These are phyloP conservation scores for Ammodytes marinus DNA, from an alignment of 2,113 vertebrate species.

Conservation along the genomic window DNA sequence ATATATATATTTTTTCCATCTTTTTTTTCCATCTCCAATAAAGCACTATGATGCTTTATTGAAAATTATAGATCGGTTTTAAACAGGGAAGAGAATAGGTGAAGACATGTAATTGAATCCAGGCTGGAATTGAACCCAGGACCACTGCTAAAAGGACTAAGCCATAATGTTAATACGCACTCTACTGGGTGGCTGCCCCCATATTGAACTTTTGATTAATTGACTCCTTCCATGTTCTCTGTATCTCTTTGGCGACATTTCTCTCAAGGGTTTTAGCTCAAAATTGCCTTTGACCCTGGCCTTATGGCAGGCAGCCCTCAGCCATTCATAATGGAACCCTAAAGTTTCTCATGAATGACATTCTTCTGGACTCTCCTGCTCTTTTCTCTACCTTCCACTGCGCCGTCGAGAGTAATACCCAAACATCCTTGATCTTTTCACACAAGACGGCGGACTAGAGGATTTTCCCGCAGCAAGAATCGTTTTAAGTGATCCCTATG, in stretches of 20 bases:
- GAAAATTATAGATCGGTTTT: no score
- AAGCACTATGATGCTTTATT: no score
- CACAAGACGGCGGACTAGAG: conserved; percentile 69
- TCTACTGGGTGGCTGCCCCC: no score
- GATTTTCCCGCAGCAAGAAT: conserved; percentile 81
- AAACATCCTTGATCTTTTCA: conserved; percentile 85
- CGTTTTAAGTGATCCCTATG: conserved; percentile 82
- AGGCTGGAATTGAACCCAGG: no score
- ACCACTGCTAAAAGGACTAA: no score
- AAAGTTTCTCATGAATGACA: conserved; percentile 74
- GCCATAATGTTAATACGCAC: no score
- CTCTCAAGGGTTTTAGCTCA: conserved; percentile 37
- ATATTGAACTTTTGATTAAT: neutral
- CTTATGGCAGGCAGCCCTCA: conserved; percentile 35
- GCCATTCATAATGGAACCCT: conserved; percentile 68
- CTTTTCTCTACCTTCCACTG: conserved; percentile 54
- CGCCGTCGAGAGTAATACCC: conserved; percentile 68
- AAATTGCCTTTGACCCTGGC: conserved; percentile 69
- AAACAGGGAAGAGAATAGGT: no score
- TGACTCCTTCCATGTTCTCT: neutral
- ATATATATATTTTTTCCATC: no score
- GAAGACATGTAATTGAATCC: no score
- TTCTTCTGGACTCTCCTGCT: conserved; percentile 76
- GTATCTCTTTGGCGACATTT: conserved; percentile 6
- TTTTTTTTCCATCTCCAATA: neutral